Percentiles rank a stretch among this genome's conserved stretches.
Conservation (phyloP, 2,113 vertebrate genomes). For the Gadus macrocephalus region DNA sequence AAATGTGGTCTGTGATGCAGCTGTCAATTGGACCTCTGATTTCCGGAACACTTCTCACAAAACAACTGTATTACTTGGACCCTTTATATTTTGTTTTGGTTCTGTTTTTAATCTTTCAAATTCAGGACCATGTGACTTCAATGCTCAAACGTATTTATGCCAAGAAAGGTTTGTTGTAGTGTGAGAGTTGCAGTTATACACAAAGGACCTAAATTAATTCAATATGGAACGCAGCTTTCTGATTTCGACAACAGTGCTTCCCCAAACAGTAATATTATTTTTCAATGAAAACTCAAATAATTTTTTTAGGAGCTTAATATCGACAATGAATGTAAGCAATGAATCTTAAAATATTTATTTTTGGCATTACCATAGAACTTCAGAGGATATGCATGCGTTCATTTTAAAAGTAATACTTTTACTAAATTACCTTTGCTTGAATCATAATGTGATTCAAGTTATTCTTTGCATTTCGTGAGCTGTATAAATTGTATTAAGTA, state of each 20-base stretch:
- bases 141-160: too few species aligned
- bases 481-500: conserved; percentile 54
- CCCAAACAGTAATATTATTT: too few species aligned
- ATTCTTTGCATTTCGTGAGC: conserved; percentile 45
- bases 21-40: conserved; percentile 28
- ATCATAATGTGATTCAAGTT: conserved; percentile 1
- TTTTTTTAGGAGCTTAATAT: background rate
- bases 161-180: too few species aligned
- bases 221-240: too few species aligned
- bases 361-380: background rate
- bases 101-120: background rate
- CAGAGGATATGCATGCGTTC: conserved; percentile 6
- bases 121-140: too few species aligned
- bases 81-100: conserved; percentile 3
- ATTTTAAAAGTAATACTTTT: background rate
- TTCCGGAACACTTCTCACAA: conserved; percentile 37
- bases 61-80: conserved; percentile 19
- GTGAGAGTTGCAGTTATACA: too few species aligned
- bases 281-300: too few species aligned
- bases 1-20: conserved; percentile 47
- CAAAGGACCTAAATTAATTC: too few species aligned
- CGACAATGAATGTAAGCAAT: conserved; percentile 11
- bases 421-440: background rate
- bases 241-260: too few species aligned
- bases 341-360: conserved; percentile 11